Evolutionary conservation across 1,140 invertebrate genomes (phyloP), one percentile per base, ranked within the genome.

Genomic region (Brachionus calyciflorus): DNA sequence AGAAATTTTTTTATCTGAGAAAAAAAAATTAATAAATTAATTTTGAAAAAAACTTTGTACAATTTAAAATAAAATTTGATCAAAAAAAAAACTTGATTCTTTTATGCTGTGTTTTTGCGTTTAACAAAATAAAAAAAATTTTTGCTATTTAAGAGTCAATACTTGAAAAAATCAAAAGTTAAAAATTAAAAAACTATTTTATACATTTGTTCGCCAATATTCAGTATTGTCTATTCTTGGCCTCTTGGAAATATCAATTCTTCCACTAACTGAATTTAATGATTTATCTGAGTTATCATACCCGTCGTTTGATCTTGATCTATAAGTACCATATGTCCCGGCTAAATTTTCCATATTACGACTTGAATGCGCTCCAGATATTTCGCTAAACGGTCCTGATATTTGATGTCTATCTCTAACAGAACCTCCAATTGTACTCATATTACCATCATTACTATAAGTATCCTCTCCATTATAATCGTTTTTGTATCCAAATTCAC

Each of bases 151-250:
- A 37, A 5, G 33, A 5, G 4, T 60, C 28, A 60, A 60, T 60
- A 60, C 55, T 60, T 60, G n/a, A 17, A 37, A 37, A 49, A 60
- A n/a, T n/a, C n/a, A 37, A 60, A 37, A 57, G 9, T 60, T 6
- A 17, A 5, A 60, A 33, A 17, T 37, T n/a, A 70, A 40, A 24
- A 3, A 44, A 2, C 41, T 41, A n/a, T 24, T 51, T 73, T 73
- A 73, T 17, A 73, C 37, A 73, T 73, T 73, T n/a, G 69, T 73
- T 49, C 51, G 28, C 69, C 69, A 73, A 51, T 73, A 73, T 26
- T 73, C 69, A 37, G 14, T 41, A 37, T 73, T 17, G 19, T 73
- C 69, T 6, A 73, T 44, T 65, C 21, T 41, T 9, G 60, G 40
- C 21, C 55, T 60, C n/a, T 30, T 46, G 5, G 44, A 30, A 33